A percentile compares a stretch with the other conserved stretches of the same genome.
These are phyloP conservation scores for Ochotona curzoniae DNA, from an alignment of 2,113 vertebrate genomes.

Conservation along the genomic window DNA sequence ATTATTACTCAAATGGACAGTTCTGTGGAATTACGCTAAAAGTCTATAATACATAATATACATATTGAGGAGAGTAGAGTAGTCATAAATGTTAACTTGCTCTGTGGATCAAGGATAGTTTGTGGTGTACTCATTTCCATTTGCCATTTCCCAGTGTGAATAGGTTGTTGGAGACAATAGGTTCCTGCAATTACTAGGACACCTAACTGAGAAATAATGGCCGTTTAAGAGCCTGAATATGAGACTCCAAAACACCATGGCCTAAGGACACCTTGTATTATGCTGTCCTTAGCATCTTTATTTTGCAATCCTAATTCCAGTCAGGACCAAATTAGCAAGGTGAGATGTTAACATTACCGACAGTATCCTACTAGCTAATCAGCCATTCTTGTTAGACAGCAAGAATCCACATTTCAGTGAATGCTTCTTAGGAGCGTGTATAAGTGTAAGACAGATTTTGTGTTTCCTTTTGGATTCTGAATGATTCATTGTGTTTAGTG, in stretches of 20 bases:
- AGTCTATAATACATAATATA: background rate
- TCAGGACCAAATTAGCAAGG: background rate
- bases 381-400: background rate
- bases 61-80: background rate
- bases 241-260: background rate
- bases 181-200: background rate
- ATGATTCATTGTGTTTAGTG: background rate
- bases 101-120: background rate
- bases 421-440: background rate
- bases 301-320: background rate
- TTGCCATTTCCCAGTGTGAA: background rate
- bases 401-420: constrained; percentile 11
- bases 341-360: background rate
- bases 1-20: no score
- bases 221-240: background rate
- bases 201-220: background rate
- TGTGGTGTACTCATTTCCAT: background rate
- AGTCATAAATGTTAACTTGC: background rate
- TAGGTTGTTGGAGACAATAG: background rate
- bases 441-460: background rate
- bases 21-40: no score
- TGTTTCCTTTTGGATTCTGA: background rate
- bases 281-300: background rate
- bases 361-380: background rate
- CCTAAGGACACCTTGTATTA: background rate